Base-by-base conservation (phyloP, 2,113 vertebrate genomes). In the Aphyosemion australe region DNA sequence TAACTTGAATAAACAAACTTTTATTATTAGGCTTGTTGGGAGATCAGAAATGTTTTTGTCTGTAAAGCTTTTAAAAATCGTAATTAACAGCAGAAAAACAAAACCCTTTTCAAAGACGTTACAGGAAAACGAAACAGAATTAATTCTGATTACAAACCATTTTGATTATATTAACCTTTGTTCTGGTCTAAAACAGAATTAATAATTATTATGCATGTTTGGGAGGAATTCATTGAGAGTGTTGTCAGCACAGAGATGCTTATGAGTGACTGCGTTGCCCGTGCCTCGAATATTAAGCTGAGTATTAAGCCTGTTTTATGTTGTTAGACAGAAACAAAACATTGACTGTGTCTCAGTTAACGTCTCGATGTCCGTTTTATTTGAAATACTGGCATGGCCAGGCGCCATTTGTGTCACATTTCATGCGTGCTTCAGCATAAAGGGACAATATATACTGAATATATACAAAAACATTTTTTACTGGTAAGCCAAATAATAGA, bases 201-300 rank as follows among this genome's bases (percentile, higher is more conserved):
- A 34, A 43, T 69, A 39, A 52, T 10, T 48, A 55, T 71, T 53
- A 56, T 65, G 64, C 39, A 65, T 47, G 43, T 26, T 48, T 58
- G 8, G 69, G 5, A n/a, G 2, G 3, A 59, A 31, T 12, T 47
- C 18, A 47, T 8, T 1, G 4, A 11, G 19, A 32, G 11, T 18
- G 18, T 20, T 12, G 19, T 56, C 71, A 60, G 18, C 8, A 65
- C n/a, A 32, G 34, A 34, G 10, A 55, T 46, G 32, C 32, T 80
- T 67, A 50, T 15, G 9, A 26, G 31, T 6, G 49, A 48, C 51
- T 81, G 65, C 54, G 59, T 37, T 69, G 47, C 66, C 60, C 43
- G 21, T 84, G 75, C 46, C 76, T 16, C 67, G 60, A 69, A 77
- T 85, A 62, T 45, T 69, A 80, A 76, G n/a, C 37, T 26, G 18